phyloP scores from a whole-genome alignment of 2,113 vertebrate genomes.

The Suncus etruscus region DNA sequence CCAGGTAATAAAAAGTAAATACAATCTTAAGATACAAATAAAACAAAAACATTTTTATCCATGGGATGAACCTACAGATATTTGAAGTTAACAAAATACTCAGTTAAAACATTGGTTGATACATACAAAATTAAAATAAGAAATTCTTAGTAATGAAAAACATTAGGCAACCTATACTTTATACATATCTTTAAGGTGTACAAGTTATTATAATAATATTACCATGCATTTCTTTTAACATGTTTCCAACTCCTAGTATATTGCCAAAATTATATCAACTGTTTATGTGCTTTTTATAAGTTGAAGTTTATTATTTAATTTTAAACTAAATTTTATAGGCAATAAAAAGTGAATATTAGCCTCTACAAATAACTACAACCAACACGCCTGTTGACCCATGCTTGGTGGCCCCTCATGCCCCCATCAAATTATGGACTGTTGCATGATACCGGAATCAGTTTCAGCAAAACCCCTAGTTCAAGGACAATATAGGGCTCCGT shows the following conservation, averaged over 20 bases:
- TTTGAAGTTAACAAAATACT: constrained; percentile 54
- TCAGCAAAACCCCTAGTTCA: no score
- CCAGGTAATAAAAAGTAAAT: constrained; percentile 37
- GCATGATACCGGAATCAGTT: no score
- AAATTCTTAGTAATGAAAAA: not conserved
- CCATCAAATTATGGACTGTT: no score
- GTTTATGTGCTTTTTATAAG: not conserved
- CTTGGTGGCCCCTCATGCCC: no score
- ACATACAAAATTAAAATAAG: constrained; percentile 47
- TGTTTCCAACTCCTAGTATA: not conserved
- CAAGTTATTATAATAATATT: not conserved
- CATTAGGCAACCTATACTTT: not conserved
- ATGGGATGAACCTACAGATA: not conserved
- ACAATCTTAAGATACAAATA: not conserved
- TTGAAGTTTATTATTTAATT: not conserved
- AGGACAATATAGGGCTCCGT: no score
- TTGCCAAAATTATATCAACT: not conserved
- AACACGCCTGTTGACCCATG: no score
- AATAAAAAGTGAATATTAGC: not conserved
- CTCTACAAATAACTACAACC: no score
- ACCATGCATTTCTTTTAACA: not conserved
- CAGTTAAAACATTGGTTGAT: constrained; percentile 18
- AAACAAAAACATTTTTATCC: not conserved
- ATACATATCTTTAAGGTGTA: not conserved
- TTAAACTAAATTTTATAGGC: not conserved